Evolutionary conservation across 2,113 vertebrate species (phyloP), one percentile per base, ranked within the genome.

Genomic region (Rostratula benghalensis): DNA sequence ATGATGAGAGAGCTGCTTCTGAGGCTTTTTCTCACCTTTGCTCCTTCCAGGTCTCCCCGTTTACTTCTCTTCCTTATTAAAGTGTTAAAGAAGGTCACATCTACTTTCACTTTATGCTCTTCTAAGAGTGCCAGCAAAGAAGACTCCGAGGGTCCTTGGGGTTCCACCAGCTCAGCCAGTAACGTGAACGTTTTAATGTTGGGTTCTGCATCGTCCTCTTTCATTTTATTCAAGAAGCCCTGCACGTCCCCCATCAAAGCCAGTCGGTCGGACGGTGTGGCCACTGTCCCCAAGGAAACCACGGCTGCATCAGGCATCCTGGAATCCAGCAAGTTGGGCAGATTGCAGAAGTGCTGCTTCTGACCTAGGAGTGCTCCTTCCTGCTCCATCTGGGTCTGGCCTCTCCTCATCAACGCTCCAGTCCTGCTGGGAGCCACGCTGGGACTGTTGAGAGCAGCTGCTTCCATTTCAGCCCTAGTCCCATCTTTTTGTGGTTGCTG

Each of bases 161-260:
- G 95, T 80, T 98, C 98, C 78, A 98, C 98, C 18, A 98, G 94
- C 91, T 99, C 98, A 1, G 98, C 99, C 94, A 99, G 87, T 84
- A 99, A 95, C 0, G 98, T 99, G 78, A 99, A 96, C 0, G 99
- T 99, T 85, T 97, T 99, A 89, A 99, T 97, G 89, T 98, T 97
- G 3, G 99, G 99, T 12, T 71, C 75, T 64, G 98, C 96, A 10
- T 97, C 81, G 1, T 98, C 97, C 27, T 97, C 96, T 1, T 91
- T 96, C 99, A 99, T 99, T 87, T 98, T 99, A 16, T 96, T 97
- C 91, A 99, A 93, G 94, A 99, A 98, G 17, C 99, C 99, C 18
- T 98, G 83, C 78, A 98, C 96, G 16, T 98, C 97, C 30, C 99
- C 99, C 46, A 99, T 98, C 84, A 99, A 96, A 33, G 98, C 98